Evolutionary conservation across 30 jellyfish, hydroid and myxozoan species (phyloP), one percentile per base, ranked within the genome.

Genomic region (Aurelia sp.): DNA sequence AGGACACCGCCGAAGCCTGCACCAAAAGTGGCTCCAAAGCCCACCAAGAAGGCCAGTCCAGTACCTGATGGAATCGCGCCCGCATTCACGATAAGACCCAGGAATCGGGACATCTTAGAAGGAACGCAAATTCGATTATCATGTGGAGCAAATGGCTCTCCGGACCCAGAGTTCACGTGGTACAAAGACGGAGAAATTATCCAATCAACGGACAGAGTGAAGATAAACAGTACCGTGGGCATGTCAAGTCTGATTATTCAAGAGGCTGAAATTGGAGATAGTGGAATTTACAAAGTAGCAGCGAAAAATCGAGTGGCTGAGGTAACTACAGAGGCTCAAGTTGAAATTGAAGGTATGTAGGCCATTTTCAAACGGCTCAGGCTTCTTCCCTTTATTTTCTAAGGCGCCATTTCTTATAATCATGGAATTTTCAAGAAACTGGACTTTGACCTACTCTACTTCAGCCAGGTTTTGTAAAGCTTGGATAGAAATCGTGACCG

Each of bases 281-380:
- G 85, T 55, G 99, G 99, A 15, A 66, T 70, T 31, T 96, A 96
- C 81, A 75, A 87, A 55, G 96, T 97, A 19, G 82, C 78, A 9
- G 99, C 97, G 7, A 85, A n/a, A 53, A 96, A 96, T 68, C 78
- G 85, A 40, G 89, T 65, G 15, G 98, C 97, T 12, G 94, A 91
- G 70, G 85, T 85, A 13, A 22, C 90, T 53, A 90, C 99, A 31
- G 86, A 84, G 44, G 97, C 97, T 17, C 91, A 87, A 74, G 88
- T 94, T 41, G 52, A 71, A 48, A 92, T 94, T 33, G 97, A 94
- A 82, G 97, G 99, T 94, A 82, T 13, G 48, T 17, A 9, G 13
- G 51, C 7, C 13, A 8, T 44, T 44, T 44, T 44, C 13, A 44
- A 8, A 44, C 7, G 16, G 15, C 55, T 8, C 15, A 44, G 9